Conservation (phyloP, 2,113 vertebrate species). For the Orthonyx spaldingii region DNA sequence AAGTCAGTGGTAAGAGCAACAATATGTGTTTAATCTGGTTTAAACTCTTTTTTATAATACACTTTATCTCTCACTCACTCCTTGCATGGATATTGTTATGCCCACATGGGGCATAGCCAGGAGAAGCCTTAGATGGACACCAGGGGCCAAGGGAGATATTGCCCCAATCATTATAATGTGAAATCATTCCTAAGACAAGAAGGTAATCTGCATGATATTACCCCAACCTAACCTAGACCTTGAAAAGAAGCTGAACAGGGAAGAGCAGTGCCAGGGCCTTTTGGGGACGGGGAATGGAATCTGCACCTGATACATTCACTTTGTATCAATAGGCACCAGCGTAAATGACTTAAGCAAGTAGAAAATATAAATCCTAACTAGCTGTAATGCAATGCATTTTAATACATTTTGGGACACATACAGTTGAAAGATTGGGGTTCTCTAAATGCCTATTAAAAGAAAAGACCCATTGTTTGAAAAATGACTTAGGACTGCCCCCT, state of each 20-base stretch:
- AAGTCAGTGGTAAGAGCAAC: not conserved
- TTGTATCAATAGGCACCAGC: not conserved
- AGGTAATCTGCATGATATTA: not conserved
- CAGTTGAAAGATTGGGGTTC: not conserved
- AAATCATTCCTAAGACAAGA: not conserved
- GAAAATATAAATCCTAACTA: not conserved
- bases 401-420: not conserved
- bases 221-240: not conserved
- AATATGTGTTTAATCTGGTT: not conserved
- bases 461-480: not conserved
- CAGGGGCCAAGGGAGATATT: not conserved
- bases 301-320: not conserved
- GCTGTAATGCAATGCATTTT: not conserved
- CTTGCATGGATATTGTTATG: not conserved
- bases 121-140: not conserved
- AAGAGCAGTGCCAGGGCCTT: not conserved
- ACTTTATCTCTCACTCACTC: not conserved
- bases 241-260: not conserved
- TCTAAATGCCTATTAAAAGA: not conserved
- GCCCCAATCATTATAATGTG: not conserved
- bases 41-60: not conserved
- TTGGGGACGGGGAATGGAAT: not conserved
- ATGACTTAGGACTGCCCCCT: not conserved
- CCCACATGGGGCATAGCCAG: rapidly evolving
- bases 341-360: not conserved